Evolutionary conservation across 2,888 invertebrate species (phyloP), one percentile per base, ranked within the genome.

Genomic region (Beris morrisii): DNA sequence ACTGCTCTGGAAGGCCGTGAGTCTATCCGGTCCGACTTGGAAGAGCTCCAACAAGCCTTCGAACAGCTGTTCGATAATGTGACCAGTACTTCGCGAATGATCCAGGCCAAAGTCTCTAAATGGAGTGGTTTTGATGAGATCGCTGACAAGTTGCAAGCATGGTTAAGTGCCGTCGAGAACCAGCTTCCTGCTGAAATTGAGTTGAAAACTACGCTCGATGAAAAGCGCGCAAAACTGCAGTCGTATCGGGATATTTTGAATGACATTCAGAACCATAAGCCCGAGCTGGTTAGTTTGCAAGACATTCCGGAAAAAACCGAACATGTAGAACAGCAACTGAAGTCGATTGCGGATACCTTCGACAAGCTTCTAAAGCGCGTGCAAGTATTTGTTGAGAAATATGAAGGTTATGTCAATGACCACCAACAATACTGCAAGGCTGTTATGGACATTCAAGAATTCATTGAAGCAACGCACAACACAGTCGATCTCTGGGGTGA

Each of bases 41-140:
- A 93, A 75, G 92, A 94, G 73, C 84, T 95, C 38, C 92, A 93
- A 75, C 88, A 90, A 76, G 87, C 90, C 0, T 85, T 95, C 69
- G 95, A 95, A 72, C 84, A 86, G 54, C 80, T 95, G 0, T 94
- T 89, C 73, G 95, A 95, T 73, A 88, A 86, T 69, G 87, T 93
- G 45, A 86, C 87, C n/a, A 88, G 86, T 67, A 86, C 89, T 1
- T 91, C 93, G 72, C 86, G 92, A 66, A 89, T 92, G 73, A 84
- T 96, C 30, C 92, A 94, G 79, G 87, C 89, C 0, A 93, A 92
- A 80, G 85, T 95, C 65, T 88, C 88, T 56, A 88, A 91, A 73
- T 96, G 95, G 95, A 90, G 90, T 15, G 92, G 92, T 4, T 95
- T 95, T 76, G 94, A 95, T 78, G 94, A 95, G 74, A 88, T 90